Base-by-base conservation (phyloP, 2,888 invertebrate genomes). In the Ceramica pisi region DNA sequence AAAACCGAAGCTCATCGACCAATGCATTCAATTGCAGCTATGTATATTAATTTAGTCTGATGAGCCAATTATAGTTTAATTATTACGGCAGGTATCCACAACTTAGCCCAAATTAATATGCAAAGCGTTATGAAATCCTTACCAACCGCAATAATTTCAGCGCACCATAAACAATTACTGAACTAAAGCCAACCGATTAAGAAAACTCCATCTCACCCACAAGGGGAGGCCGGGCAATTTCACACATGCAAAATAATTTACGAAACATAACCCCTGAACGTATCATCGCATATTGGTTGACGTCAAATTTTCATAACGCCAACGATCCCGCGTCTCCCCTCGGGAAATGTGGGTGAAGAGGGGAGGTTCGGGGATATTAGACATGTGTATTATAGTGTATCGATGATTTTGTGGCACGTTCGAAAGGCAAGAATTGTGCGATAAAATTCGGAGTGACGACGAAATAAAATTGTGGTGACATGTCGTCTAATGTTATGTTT, bases 241-340 rank as follows among this genome's bases (percentile, higher is more conserved):
- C 89, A 90, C 90, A 90, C 89, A 87, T 89, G 86, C 81, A 89
- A 86, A 89, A 86, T 85, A 83, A 77, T 73, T 77, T 84, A 86
- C 76, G 76, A 76, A 69, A 76, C 86, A 80, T 87, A 90, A 90
- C 89, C 89, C 90, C 85, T 65, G 86, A 87, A 88, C 90, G 84
- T 94, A 95, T 95, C 94, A 95, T 94, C 95, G 92, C 92, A 90
- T 94, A 94, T 93, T 88, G 94, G 90, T 81, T 86, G 86, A 81
- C 89, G 94, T 94, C 93, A 94, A 92, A 95, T 93, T 95, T 95
- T 95, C 94, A 95, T 94, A 94, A 90, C 82, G 75, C 72, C 75
- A 73, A 77, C 92, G 83, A 86, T 86, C 63, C 83, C 75, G 78
- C 75, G 74, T 75, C 87, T 86, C 84, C 91, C 92, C 91, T 78